A percentile compares a stretch with the other conserved stretches of the same genome.
Conservation (phyloP, 2,797 vertebrate genomes). For the Enteromius mattozi region DNA sequence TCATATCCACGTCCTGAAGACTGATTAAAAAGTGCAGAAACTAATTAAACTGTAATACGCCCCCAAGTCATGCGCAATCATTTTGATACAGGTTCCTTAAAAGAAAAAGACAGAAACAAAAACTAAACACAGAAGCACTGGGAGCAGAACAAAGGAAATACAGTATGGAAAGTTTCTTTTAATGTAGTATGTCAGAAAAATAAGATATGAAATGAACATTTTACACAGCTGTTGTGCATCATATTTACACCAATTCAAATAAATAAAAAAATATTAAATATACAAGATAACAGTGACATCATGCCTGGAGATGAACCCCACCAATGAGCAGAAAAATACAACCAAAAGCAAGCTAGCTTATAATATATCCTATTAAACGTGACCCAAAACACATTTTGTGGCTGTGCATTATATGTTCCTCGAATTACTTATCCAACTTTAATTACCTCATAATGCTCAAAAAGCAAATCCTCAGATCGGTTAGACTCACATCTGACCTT, state of each 20-base stretch:
- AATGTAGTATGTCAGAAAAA: conserved; percentile 12
- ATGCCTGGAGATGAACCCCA: background rate
- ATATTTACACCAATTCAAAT: conserved; percentile 33
- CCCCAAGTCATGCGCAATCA: background rate
- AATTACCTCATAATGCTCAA: background rate
- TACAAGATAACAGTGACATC: conserved; percentile 3
- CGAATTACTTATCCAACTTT: background rate
- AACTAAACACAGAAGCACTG: background rate
- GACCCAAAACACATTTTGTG: background rate
- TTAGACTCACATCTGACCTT: background rate
- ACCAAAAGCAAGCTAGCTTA: conserved; percentile 8
- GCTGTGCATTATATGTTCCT: conserved; percentile 4
- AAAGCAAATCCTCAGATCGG: background rate
- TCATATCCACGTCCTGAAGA: background rate
- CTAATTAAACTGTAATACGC: background rate
- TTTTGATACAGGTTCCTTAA: background rate
- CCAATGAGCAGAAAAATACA: conserved; percentile 19
- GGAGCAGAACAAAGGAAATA: background rate
- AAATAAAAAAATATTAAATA: conserved; percentile 28
- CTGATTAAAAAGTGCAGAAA: conserved; percentile 16
- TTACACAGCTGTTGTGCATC: conserved; percentile 5
- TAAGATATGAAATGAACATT: background rate
- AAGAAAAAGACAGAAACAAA: background rate
- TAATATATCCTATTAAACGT: background rate
- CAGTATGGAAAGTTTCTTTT: conserved; percentile 14